phyloP scores from a whole-genome alignment of 2,888 invertebrate genomes.

The Dascillus cervinus region DNA sequence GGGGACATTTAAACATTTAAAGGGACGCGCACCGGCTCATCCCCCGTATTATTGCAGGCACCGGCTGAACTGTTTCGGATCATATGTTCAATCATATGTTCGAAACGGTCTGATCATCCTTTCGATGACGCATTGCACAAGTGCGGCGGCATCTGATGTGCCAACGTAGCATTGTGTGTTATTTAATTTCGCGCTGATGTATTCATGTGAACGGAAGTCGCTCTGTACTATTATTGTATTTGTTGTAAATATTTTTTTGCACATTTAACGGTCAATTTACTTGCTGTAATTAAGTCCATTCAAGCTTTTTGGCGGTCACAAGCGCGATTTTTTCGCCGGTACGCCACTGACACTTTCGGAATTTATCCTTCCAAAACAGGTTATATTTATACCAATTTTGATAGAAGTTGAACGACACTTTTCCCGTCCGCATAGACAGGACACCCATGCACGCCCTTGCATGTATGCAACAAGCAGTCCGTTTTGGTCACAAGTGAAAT shows the following conservation, averaged over 20 bases:
- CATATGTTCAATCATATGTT: constrained; percentile 18
- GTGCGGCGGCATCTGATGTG: constrained; percentile 14
- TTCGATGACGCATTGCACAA: constrained; percentile 13
- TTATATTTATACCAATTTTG: too few species aligned
- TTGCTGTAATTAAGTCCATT: too few species aligned
- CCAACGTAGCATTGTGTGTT: constrained; percentile 12
- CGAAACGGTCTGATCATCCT: constrained; percentile 7
- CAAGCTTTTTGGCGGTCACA: too few species aligned
- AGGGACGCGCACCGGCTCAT: constrained; percentile 6
- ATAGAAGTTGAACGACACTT: too few species aligned
- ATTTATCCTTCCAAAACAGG: too few species aligned
- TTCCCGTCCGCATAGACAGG: too few species aligned
- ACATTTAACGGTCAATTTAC: too few species aligned
- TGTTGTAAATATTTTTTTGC: constrained; percentile 14
- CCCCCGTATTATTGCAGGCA: neutral
- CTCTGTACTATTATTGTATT: constrained; percentile 7
- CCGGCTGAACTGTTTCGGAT: constrained; percentile 5
- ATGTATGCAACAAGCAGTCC: too few species aligned
- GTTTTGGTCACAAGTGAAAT: too few species aligned
- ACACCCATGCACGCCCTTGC: too few species aligned
- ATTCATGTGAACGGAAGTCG: constrained; percentile 17
- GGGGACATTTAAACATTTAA: constrained; percentile 16
- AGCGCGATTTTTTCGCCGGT: too few species aligned
- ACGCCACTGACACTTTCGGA: too few species aligned
- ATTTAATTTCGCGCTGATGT: constrained; percentile 16